Evolutionary conservation across 2,797 vertebrate genomes (phyloP), one percentile per base, ranked within the genome.

Genomic region (Chelon auratus): DNA sequence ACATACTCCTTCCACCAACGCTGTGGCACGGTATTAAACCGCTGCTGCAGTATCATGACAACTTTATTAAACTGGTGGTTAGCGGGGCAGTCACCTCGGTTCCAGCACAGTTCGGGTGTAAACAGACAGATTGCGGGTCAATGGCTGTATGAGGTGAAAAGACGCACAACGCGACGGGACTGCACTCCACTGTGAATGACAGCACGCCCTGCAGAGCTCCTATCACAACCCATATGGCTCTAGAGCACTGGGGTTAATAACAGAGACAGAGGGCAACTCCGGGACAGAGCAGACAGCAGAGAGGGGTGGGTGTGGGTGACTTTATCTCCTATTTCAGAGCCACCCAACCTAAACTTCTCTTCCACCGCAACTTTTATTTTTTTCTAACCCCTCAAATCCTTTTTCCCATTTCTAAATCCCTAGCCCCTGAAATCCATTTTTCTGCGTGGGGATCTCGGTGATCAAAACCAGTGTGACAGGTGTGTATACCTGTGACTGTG

Each of bases 361-460:
- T 59, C 37, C n/a, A 57, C 48, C 11, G 5, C 15, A 77, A 33
- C 30, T 33, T 33, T 33, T 33, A 78, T 60, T 56, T 66, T 40
- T 47, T 55, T 54, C 75, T 12, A 66, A 60, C 33, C 36, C 59
- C 26, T 8, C 43, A 83, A 83, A 80, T 77, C 69, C 64, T 72
- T 64, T 33, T 63, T 47, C 62, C 42, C 72, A 84, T 80, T 91
- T 88, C 79, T 79, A 84, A 82, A 88, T 78, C 83, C 62, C 48
- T 70, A 83, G 87, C 84, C 82, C 81, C 75, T 70, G 81, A 91
- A 89, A 89, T 86, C 72, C 70, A 73, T 76, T 90, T 78, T 74
- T 60, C 78, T 62, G 64, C 79, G 78, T 62, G 26, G 50, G 37
- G 45, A 33, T 74, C 13, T 60, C 63, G 18, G 48, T 42, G 53